A percentile compares a stretch with the other conserved stretches of the same genome.
These are phyloP conservation scores for Podarcis raffonei DNA, from an alignment of 2,113 vertebrate species.

Conservation along the genomic window DNA sequence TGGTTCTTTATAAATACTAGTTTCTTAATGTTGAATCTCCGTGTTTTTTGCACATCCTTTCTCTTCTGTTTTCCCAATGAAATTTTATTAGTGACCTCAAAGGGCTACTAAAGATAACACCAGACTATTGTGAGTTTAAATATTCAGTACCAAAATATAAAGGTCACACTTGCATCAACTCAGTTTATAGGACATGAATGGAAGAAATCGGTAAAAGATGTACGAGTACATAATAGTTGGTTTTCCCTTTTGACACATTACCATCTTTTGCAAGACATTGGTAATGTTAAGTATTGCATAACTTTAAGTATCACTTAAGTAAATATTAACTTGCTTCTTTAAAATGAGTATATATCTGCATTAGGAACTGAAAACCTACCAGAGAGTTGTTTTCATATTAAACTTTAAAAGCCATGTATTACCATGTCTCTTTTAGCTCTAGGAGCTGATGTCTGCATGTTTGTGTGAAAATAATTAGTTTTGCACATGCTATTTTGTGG, in stretches of 20 bases:
- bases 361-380: not conserved
- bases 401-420: not conserved
- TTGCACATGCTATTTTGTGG: not conserved
- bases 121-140: conserved; percentile 33
- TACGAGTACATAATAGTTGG: not conserved
- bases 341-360: not conserved
- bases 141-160: conserved; percentile 4
- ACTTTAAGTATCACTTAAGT: not conserved
- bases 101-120: not conserved
- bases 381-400: not conserved
- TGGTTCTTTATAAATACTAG: not conserved
- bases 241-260: fast-evolving
- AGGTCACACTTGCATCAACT: fast-evolving
- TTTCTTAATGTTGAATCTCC: fast-evolving
- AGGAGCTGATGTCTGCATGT: not conserved
- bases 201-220: not conserved
- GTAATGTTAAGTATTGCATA: not conserved
- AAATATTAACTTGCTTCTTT: not conserved
- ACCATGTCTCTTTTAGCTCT: not conserved
- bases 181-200: not conserved
- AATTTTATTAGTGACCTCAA: conserved; percentile 23
- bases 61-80: not conserved
- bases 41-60: not conserved
- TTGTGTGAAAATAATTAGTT: not conserved
- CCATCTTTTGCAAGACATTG: not conserved